A percentile compares a stretch with the other conserved stretches of the same genome.
phyloP scores from a whole-genome alignment of 2,888 invertebrate species.

The Lithophane leautieri region DNA sequence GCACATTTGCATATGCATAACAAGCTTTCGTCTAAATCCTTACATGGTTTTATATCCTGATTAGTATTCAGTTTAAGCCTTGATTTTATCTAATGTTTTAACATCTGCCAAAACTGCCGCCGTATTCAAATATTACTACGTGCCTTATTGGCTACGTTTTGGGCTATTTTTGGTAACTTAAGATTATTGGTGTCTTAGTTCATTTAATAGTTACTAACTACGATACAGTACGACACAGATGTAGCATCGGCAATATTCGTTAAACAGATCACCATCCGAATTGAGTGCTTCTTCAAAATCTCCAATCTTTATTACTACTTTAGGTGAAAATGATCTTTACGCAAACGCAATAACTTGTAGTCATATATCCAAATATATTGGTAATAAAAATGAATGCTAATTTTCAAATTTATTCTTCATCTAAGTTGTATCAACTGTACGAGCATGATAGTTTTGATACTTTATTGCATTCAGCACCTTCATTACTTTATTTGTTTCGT shows the following conservation, averaged over 20 bases:
- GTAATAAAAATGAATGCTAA: no score
- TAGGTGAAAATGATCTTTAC: no score
- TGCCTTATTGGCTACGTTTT: constrained; percentile 15
- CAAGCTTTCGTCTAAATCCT: constrained; percentile 23
- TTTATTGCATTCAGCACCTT: no score
- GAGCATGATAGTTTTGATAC: background rate
- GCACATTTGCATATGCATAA: constrained; percentile 10
- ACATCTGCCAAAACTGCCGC: constrained; percentile 47
- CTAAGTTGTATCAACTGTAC: background rate
- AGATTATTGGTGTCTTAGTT: background rate
- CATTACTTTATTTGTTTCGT: background rate
- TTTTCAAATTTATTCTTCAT: no score
- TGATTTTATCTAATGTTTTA: constrained; percentile 58
- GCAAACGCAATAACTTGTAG: no score
- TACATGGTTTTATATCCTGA: background rate
- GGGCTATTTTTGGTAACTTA: constrained; percentile 21
- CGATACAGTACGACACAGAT: background rate
- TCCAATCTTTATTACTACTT: no score
- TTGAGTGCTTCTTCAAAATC: no score
- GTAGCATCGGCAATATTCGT: no score
- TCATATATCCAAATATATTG: no score
- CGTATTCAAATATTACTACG: constrained; percentile 37
- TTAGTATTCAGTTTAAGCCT: constrained; percentile 46
- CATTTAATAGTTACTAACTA: background rate
- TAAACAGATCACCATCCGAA: no score